Percentiles rank a stretch among this genome's conserved stretches.
phyloP scores from a whole-genome alignment of 2,113 vertebrate genomes.

The Oplegnathus fasciatus region DNA sequence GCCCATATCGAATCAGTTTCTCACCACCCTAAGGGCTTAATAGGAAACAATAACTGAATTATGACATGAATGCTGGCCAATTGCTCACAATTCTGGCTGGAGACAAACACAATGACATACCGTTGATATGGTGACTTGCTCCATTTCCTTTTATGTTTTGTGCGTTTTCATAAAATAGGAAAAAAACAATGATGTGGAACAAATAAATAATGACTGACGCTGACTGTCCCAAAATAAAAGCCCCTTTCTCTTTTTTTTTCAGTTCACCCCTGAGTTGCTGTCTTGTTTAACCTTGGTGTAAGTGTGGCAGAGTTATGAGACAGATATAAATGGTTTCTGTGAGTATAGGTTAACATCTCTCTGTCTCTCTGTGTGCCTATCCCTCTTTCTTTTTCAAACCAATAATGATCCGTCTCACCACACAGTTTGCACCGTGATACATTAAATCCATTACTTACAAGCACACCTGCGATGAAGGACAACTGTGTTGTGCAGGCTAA shows the following conservation, averaged over 20 bases:
- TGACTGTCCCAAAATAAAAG: conserved; percentile 6
- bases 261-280: not conserved
- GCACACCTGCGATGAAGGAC: conserved; percentile 64
- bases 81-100: conserved; percentile 49
- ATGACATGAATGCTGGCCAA: conserved; percentile 60
- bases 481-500: conserved; percentile 56
- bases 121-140: conserved; percentile 46
- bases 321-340: conserved; percentile 23
- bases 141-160: conserved; percentile 49
- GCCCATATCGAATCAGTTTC: conserved; percentile 69
- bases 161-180: conserved; percentile 28
- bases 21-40: conserved; percentile 68
- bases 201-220: conserved; percentile 16
- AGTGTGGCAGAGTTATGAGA: conserved; percentile 13
- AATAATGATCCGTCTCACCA: conserved; percentile 36
- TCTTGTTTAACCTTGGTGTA: conserved; percentile 46
- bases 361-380: not conserved
- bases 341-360: not conserved
- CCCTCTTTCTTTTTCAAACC: conserved; percentile 37
- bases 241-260: not conserved
- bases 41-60: conserved; percentile 76
- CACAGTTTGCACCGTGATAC: conserved; percentile 45
- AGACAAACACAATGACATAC: conserved; percentile 58
- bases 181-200: not conserved
- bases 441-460: conserved; percentile 66